These are phyloP conservation scores for Hemicrepidius hirtus DNA, from an alignment of 2,888 invertebrate genomes.

Conservation along the genomic window DNA sequence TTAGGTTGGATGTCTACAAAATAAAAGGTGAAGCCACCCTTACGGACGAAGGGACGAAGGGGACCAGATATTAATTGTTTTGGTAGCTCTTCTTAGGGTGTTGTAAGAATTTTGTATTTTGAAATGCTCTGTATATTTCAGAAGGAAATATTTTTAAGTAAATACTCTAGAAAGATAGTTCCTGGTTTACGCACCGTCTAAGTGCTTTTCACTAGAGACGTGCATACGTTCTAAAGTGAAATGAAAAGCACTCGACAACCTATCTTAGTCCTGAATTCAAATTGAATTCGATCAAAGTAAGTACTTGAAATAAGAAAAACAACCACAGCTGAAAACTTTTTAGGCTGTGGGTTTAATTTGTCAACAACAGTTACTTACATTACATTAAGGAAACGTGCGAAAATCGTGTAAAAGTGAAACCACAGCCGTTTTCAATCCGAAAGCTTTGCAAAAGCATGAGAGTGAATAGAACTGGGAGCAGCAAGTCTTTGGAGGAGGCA, in stretches of 20 bases:
- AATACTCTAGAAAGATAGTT: no score
- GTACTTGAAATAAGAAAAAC: constrained; percentile 3
- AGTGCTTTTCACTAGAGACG: no score
- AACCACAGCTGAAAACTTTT: constrained; percentile 11
- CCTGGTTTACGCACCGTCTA: no score
- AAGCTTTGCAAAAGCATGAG: neutral
- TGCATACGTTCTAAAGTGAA: no score
- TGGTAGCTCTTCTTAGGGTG: no score
- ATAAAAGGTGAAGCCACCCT: no score
- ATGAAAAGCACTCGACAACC: constrained; percentile 2
- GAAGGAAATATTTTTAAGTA: no score
- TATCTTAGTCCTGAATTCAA: neutral
- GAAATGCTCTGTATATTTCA: no score
- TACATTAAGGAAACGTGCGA: constrained; percentile 29
- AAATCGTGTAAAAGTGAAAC: constrained; percentile 29
- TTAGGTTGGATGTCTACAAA: no score
- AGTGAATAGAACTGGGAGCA: constrained; percentile 12
- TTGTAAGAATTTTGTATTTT: no score
- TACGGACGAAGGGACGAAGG: no score
- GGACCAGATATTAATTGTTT: no score
- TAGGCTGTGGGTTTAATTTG: constrained; percentile 27
- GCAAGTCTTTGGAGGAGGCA: constrained; percentile 25
- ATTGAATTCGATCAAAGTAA: neutral
- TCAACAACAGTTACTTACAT: constrained; percentile 39
- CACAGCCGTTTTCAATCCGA: constrained; percentile 5